Evolutionary conservation across 2,888 invertebrate genomes (phyloP).

Genomic region (Plemyria rubiginata): DNA sequence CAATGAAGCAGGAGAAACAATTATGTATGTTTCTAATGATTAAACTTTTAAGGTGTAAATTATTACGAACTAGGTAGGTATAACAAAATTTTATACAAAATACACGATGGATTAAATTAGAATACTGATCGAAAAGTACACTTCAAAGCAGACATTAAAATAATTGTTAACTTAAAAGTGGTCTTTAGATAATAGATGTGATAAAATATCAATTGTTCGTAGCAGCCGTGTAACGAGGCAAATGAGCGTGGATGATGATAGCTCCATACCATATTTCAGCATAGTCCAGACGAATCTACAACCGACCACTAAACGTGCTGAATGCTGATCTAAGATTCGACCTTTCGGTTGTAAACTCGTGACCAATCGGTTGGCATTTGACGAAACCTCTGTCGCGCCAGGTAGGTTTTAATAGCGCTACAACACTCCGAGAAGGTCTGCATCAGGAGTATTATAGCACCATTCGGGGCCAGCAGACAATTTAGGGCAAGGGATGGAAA

Average conservation of each 20-base stretch:
- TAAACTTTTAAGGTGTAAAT: constrained; percentile 21
- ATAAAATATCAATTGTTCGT: constrained; percentile 25
- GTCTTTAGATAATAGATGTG: constrained; percentile 24
- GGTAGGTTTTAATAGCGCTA: constrained; percentile 66
- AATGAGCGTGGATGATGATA: constrained; percentile 44
- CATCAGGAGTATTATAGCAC: constrained; percentile 60
- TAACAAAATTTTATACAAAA: constrained; percentile 32
- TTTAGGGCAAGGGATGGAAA: constrained; percentile 85
- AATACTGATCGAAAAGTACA: constrained; percentile 59
- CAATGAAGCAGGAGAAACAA: constrained; percentile 14
- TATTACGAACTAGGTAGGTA: background rate
- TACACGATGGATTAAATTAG: constrained; percentile 45
- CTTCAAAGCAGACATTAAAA: constrained; percentile 35
- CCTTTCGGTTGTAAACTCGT: constrained; percentile 69
- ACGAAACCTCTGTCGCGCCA: constrained; percentile 77
- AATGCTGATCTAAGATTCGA: constrained; percentile 31
- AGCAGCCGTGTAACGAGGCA: constrained; percentile 32
- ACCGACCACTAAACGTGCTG: constrained; percentile 48
- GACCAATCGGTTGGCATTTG: constrained; percentile 72
- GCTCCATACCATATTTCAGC: constrained; percentile 44
- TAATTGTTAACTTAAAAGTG: constrained; percentile 31
- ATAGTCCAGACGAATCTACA: constrained; percentile 52
- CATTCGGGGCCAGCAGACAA: constrained; percentile 57
- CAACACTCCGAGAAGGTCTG: constrained; percentile 51
- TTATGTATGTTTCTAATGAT: constrained; percentile 1